phyloP scores from a whole-genome alignment of 2,113 vertebrate genomes.

The Vicugna pacos region DNA sequence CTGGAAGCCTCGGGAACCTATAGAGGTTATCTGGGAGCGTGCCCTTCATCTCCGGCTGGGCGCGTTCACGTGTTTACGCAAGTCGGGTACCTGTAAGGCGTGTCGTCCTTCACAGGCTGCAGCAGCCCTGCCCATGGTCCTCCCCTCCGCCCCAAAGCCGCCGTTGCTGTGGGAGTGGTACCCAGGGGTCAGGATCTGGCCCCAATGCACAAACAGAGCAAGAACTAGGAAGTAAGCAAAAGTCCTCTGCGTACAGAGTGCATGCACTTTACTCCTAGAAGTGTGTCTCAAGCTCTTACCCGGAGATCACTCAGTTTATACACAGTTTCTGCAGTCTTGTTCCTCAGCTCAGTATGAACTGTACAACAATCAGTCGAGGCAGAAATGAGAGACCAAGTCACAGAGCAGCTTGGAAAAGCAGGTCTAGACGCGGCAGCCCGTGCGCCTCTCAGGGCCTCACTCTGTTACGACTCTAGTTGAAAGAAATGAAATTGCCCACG shows the following conservation, averaged over 20 bases:
- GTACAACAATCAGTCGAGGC: not conserved
- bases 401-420: not conserved
- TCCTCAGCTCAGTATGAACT: not conserved
- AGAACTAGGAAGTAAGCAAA: conserved; percentile 31
- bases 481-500: not conserved
- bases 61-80: not conserved
- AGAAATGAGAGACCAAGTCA: not conserved
- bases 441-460: not conserved
- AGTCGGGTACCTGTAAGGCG: not conserved
- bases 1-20: not conserved
- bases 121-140: not conserved
- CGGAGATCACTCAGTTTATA: not conserved
- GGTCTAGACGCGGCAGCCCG: rapidly evolving
- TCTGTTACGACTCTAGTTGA: not conserved
- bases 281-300: not conserved
- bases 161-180: not conserved
- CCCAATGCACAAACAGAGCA: not conserved
- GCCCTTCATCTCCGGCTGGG: not conserved
- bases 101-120: not conserved
- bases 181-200: not conserved
- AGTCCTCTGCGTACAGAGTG: not conserved
- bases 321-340: not conserved
- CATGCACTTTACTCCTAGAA: not conserved
- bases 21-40: not conserved
- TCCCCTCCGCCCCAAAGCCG: not conserved